Percentiles rank a stretch among this genome's conserved stretches.
Evolutionary conservation across 1,140 invertebrate genomes (phyloP).

Genomic region (Homalodisca vitripennis): DNA sequence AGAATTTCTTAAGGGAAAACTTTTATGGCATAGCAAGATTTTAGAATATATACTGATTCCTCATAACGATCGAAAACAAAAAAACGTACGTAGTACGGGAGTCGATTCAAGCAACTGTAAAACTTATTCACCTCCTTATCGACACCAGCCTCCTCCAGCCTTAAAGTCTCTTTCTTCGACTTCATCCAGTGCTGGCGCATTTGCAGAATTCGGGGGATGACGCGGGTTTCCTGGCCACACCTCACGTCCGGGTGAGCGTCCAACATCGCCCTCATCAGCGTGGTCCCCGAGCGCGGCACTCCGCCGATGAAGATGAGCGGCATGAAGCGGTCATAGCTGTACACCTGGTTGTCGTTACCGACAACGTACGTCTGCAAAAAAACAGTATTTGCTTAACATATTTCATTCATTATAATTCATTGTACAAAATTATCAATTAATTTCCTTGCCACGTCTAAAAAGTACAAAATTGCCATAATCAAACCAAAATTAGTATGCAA

Average conservation of each 20-base stretch:
- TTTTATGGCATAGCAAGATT: too few species aligned
- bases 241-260: constrained; percentile 97
- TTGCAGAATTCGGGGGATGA: constrained; percentile 92
- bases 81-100: too few species aligned
- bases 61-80: too few species aligned
- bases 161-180: constrained; percentile 83
- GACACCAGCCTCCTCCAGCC: constrained; percentile 92
- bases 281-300: constrained; percentile 95
- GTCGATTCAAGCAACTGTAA: too few species aligned
- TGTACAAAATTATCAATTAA: too few species aligned
- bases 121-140: constrained; percentile 36
- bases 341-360: constrained; percentile 61
- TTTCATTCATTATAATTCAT: too few species aligned
- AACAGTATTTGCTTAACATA: too few species aligned
- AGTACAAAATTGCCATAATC: too few species aligned
- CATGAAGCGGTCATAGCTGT: constrained; percentile 79
- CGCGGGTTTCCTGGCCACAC: constrained; percentile 96
- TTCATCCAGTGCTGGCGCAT: constrained; percentile 91
- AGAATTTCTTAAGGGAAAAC: too few species aligned
- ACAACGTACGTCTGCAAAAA: constrained; percentile 59
- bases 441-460: too few species aligned
- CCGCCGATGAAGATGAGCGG: constrained; percentile 97
- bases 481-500: too few species aligned
- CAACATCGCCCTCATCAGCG: constrained; percentile 95
- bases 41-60: too few species aligned